Conservation (phyloP, 2,888 invertebrate genomes). For the Eilema depressum region DNA sequence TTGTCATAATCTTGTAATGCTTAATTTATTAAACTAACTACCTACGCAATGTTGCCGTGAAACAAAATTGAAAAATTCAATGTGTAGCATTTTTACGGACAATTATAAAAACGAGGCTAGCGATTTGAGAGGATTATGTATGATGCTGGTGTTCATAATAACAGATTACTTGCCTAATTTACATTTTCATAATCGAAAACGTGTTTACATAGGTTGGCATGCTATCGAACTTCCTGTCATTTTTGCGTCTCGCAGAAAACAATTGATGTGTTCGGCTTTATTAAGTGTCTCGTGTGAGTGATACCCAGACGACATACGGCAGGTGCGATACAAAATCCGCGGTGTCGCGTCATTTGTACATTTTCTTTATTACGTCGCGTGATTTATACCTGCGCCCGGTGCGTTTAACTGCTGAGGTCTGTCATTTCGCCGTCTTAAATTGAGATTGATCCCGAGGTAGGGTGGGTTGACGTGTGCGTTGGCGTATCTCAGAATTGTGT, state of each 20-base stretch:
- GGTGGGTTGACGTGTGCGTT: constrained; percentile 68
- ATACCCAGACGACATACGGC: constrained; percentile 68
- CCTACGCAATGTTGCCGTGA: not conserved
- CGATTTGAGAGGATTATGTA: constrained; percentile 37
- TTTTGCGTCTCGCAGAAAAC: constrained; percentile 32
- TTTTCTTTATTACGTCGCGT: constrained; percentile 82
- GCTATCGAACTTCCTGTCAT: constrained; percentile 26
- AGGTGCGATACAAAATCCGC: constrained; percentile 62
- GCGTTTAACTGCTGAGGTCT: constrained; percentile 85
- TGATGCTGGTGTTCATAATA: constrained; percentile 35
- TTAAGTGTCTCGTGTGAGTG: constrained; percentile 82
- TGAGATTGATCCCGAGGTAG: constrained; percentile 83
- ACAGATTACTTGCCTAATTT: constrained; percentile 44
- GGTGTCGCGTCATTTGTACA: constrained; percentile 76
- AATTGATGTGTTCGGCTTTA: constrained; percentile 68
- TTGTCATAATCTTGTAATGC: not conserved
- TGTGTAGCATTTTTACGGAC: constrained; percentile 11
- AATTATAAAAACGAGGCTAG: constrained; percentile 21
- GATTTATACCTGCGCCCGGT: constrained; percentile 84
- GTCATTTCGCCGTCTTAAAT: constrained; percentile 85
- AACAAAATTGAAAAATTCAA: constrained; percentile 24
- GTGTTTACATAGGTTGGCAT: constrained; percentile 37
- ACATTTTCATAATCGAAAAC: constrained; percentile 45
- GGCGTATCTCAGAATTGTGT: constrained; percentile 70
- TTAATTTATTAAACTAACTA: not conserved